Conservation (phyloP, 2,113 vertebrate species). For the Ardeotis arabs region DNA sequence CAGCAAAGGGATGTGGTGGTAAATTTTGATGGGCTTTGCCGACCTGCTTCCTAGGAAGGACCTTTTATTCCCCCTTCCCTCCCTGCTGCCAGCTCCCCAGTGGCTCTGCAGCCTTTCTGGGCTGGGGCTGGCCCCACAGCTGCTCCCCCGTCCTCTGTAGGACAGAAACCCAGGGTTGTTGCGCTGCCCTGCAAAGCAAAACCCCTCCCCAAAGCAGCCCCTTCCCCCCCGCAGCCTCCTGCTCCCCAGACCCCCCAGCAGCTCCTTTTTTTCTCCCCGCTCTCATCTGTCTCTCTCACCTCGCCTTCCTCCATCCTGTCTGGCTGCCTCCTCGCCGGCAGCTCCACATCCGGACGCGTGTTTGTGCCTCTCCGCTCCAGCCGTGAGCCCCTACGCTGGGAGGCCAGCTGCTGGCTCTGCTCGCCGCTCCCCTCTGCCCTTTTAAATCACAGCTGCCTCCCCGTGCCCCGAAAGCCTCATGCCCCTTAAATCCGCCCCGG, state of each 20-base stretch:
- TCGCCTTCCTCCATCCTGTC: not conserved
- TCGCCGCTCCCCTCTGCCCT: not conserved
- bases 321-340: not conserved
- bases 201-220: not conserved
- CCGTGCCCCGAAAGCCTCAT: accelerated
- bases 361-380: not conserved
- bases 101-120: not conserved
- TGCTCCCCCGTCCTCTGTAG: not conserved
- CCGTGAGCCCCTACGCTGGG: accelerated
- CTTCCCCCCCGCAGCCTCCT: not conserved
- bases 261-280: not conserved
- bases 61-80: not conserved
- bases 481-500: not conserved
- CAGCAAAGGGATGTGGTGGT: not conserved
- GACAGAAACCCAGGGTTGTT: not conserved
- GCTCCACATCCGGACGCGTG: not conserved
- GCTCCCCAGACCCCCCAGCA: not conserved
- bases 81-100: not conserved
- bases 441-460: not conserved
- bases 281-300: conserved; percentile 3
- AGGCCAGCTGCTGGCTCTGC: accelerated
- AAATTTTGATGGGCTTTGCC: not conserved
- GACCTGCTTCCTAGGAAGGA: not conserved
- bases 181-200: not conserved
- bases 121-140: not conserved